Evolutionary conservation across 2,113 vertebrate genomes (phyloP).

Genomic region (Puffinus mauretanicus): DNA sequence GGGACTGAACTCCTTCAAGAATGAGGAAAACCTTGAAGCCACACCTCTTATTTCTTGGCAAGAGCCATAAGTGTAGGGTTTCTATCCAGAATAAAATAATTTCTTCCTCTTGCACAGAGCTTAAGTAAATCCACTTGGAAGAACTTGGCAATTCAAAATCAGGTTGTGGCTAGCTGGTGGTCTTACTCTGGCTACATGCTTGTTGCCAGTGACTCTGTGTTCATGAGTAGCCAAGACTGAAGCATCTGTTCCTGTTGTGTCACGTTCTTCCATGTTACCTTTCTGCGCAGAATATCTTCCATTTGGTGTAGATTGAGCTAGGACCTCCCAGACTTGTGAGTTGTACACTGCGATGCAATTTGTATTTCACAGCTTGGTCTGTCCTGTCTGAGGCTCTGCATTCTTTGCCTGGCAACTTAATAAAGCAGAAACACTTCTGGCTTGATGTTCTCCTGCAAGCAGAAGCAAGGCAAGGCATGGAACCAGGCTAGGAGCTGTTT

Average conservation of each 20-base stretch:
- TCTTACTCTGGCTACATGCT: background rate
- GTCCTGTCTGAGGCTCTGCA: background rate
- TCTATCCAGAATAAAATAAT: background rate
- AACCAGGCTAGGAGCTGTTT: background rate
- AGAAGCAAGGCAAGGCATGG: background rate
- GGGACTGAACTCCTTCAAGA: background rate
- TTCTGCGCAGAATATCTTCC: background rate
- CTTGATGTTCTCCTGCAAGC: background rate
- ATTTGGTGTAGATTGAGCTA: background rate
- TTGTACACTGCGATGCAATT: fast-evolving
- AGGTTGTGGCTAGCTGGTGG: background rate
- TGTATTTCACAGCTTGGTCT: background rate
- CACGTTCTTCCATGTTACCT: background rate
- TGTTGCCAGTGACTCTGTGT: background rate
- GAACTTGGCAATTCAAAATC: background rate
- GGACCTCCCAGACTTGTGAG: background rate
- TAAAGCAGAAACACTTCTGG: background rate
- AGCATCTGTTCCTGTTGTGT: background rate
- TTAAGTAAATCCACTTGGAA: background rate
- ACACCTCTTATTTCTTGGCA: background rate
- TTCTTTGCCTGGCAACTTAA: background rate
- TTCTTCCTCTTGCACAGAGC: background rate
- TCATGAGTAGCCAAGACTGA: background rate
- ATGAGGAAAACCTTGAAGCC: background rate
- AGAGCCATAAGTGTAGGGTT: background rate